These are phyloP conservation scores for Ceuthmochares aereus DNA, from an alignment of 2,113 vertebrate species.

Conservation along the genomic window DNA sequence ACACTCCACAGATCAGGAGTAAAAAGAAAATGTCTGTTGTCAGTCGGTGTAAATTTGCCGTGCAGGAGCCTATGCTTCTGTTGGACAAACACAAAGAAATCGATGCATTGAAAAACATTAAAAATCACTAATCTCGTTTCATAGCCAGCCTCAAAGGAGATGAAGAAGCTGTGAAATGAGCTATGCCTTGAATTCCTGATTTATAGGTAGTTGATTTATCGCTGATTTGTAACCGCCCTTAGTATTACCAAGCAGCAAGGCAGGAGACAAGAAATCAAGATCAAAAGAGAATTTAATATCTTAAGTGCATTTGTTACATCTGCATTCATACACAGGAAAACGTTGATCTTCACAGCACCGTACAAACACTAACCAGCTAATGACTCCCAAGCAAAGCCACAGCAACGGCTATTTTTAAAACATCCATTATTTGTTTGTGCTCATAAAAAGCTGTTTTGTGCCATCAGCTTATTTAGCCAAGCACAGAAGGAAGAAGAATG, in stretches of 20 bases:
- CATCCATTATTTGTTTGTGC: slow-evolving; percentile 25
- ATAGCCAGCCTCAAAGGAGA: neutral
- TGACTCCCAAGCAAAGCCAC: slow-evolving; percentile 16
- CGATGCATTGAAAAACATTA: neutral
- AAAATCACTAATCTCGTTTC: neutral
- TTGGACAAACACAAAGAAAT: neutral
- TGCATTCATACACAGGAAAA: neutral
- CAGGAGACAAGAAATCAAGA: neutral
- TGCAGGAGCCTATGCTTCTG: neutral
- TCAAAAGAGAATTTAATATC: slow-evolving; percentile 16
- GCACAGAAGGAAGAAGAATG: neutral
- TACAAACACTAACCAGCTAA: neutral
- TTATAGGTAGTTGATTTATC: neutral
- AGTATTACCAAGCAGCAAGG: neutral
- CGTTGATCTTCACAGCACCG: neutral
- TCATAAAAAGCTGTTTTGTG: slow-evolving; percentile 16
- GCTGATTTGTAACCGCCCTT: neutral
- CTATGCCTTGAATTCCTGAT: neutral
- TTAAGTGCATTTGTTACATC: neutral
- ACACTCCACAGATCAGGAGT: neutral
- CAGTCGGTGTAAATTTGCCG: neutral
- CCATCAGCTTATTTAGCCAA: slow-evolving; percentile 9
- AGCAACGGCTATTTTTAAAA: slow-evolving; percentile 38
- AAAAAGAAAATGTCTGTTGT: neutral
- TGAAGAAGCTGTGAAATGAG: neutral